Conservation (phyloP, 2,888 invertebrate species). For the Perdita meconis region DNA sequence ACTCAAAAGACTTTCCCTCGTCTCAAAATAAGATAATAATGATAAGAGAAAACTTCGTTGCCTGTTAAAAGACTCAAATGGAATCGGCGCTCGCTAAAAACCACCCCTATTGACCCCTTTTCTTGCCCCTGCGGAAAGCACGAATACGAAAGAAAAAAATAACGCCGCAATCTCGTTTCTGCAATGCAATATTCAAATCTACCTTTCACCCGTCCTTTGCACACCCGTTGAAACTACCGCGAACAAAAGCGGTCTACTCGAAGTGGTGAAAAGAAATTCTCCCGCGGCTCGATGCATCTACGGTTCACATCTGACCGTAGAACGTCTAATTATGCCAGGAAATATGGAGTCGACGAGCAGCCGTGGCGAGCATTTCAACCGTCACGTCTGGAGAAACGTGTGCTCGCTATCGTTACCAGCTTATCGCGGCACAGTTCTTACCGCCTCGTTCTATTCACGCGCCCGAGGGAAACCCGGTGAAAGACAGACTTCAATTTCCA, state of each 20-base stretch:
- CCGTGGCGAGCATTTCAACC: slow-evolving; percentile 8
- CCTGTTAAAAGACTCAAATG: too few relatives aligned
- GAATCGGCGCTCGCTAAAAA: too few relatives aligned
- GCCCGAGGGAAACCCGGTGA: slow-evolving; percentile 36
- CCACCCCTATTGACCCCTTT: too few relatives aligned
- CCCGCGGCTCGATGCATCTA: not conserved
- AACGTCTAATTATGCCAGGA: slow-evolving; percentile 10
- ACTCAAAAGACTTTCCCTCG: too few relatives aligned
- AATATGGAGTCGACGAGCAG: not conserved
- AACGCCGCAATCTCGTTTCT: slow-evolving; percentile 1
- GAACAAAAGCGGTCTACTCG: too few relatives aligned
- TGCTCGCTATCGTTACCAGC: slow-evolving; percentile 33
- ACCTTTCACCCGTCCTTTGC: too few relatives aligned
- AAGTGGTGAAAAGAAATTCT: too few relatives aligned
- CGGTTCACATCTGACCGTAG: not conserved
- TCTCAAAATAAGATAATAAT: too few relatives aligned
- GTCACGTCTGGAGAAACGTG: slow-evolving; percentile 19
- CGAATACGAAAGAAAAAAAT: not conserved
- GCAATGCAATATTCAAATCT: not conserved
- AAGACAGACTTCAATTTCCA: slow-evolving; percentile 50
- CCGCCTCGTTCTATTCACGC: slow-evolving; percentile 31
- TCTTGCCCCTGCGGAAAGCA: too few relatives aligned
- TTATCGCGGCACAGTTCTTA: slow-evolving; percentile 59
- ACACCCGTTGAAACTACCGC: too few relatives aligned
- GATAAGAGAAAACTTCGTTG: too few relatives aligned